Conservation (phyloP, 2,113 vertebrate genomes). For the Pteropus alecto region DNA sequence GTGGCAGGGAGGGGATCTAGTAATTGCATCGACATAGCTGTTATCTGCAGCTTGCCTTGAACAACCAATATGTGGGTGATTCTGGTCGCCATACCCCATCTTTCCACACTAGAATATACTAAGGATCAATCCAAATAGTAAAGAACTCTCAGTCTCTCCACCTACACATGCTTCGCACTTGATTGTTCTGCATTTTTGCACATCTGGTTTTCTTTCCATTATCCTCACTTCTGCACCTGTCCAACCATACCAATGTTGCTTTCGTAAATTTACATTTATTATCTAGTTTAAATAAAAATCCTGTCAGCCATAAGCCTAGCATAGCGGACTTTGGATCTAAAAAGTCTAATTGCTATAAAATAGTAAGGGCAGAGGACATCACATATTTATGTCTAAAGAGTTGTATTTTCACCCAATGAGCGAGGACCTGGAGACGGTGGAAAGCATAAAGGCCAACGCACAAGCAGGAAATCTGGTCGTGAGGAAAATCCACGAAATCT, state of each 20-base stretch:
- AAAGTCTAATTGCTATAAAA: not conserved
- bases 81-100: not conserved
- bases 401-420: not conserved
- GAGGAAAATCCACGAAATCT: not conserved
- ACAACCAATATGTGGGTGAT: rapidly evolving
- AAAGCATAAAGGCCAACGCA: rapidly evolving
- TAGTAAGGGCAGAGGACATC: not conserved
- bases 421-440: not conserved
- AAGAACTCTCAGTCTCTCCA: not conserved
- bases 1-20: not conserved
- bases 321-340: not conserved
- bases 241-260: not conserved
- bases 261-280: not conserved
- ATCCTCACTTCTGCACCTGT: not conserved
- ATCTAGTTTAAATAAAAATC: not conserved
- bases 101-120: not conserved
- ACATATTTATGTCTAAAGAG: not conserved
- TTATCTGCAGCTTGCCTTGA: not conserved
- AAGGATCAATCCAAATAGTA: not conserved
- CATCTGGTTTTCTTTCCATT: not conserved
- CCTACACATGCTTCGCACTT: not conserved
- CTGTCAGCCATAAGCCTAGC: not conserved
- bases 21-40: rapidly evolving
- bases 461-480: not conserved
- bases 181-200: not conserved